These are phyloP conservation scores for Lasioglossum pauxillum DNA, from an alignment of 2,888 invertebrate genomes.

Conservation along the genomic window DNA sequence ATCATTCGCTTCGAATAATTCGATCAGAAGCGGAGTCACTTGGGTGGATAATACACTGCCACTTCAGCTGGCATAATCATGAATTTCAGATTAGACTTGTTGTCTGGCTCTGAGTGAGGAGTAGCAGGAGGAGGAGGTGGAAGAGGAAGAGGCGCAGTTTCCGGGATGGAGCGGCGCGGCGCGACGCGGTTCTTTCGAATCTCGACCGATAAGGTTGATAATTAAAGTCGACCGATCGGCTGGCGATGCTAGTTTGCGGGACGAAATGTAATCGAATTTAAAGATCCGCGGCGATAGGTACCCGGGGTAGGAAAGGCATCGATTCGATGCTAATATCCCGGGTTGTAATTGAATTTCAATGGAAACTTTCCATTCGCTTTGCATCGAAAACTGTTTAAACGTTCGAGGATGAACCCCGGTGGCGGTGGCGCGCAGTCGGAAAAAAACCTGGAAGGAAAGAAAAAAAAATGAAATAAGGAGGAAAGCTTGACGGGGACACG, in stretches of 20 bases:
- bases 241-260: background rate
- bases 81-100: slow-evolving; percentile 56
- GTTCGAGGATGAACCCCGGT: slow-evolving; percentile 11
- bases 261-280: slow-evolving; percentile 25
- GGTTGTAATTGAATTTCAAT: slow-evolving; percentile 55
- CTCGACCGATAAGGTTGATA: slow-evolving; percentile 22
- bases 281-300: slow-evolving; percentile 25
- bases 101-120: background rate
- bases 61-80: slow-evolving; percentile 35
- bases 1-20: slow-evolving; percentile 33
- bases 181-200: slow-evolving; percentile 16
- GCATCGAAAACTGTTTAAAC: slow-evolving; percentile 47
- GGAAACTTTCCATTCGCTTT: slow-evolving; percentile 40
- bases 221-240: slow-evolving; percentile 23
- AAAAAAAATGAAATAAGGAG: background rate
- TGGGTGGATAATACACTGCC: slow-evolving; percentile 52
- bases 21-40: slow-evolving; percentile 49
- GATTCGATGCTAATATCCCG: slow-evolving; percentile 45
- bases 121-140: background rate
- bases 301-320: background rate
- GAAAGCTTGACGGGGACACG: background rate
- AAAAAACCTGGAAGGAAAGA: background rate
- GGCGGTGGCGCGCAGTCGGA: background rate
- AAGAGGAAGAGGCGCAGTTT: background rate
- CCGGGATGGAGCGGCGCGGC: background rate